Base-by-base conservation (phyloP, 2,113 vertebrate species). In the Salminus brasiliensis region DNA sequence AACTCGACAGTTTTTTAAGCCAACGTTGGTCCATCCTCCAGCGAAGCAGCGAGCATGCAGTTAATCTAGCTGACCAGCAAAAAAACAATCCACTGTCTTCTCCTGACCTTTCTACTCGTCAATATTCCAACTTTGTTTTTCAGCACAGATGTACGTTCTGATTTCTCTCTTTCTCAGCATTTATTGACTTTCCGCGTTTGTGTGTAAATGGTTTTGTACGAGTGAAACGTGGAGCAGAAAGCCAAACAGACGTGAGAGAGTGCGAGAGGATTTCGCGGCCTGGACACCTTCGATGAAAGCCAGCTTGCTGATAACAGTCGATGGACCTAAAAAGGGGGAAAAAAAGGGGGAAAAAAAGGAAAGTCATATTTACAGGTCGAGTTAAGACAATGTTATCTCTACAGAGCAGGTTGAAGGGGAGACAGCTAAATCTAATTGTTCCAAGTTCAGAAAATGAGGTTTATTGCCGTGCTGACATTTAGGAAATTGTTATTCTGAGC, bases 391-490 rank as follows among this genome's bases (percentile, higher is more conserved):
- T 74, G 73, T 67, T 53, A 62, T 59, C 73, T 72, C 49, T 32
- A 18, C 16, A 55, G 49, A 47, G 47, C 43, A 49, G 49, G 12
- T 36, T 52, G 57, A 23, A 60, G 52, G 36, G 18, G 67, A 47
- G 57, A 45, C n/a, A 10, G 62, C 10, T 30, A 65, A 82, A 80
- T 84, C 49, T 21, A 86, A 70, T 83, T 83, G 62, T 55, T 55
- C 55, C 21, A 70, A 82, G 75, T 71, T 80, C 74, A 66, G 68
- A 80, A 78, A 29, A 79, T 74, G 60, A 72, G 74, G 23, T 73
- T 81, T 63, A 81, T 43, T 66, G 75, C 65, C 45, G 62, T 77
- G 53, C 57, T 74, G 67, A 74, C 52, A 84, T 85, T 83, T 83
- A 73, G 65, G 30, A 82, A 82, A 84, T 82, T 81, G 76, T 81